Percentiles rank a stretch among this genome's conserved stretches.
Evolutionary conservation across 2,797 vertebrate species (phyloP).

Genomic region (Neostethus bicornis): DNA sequence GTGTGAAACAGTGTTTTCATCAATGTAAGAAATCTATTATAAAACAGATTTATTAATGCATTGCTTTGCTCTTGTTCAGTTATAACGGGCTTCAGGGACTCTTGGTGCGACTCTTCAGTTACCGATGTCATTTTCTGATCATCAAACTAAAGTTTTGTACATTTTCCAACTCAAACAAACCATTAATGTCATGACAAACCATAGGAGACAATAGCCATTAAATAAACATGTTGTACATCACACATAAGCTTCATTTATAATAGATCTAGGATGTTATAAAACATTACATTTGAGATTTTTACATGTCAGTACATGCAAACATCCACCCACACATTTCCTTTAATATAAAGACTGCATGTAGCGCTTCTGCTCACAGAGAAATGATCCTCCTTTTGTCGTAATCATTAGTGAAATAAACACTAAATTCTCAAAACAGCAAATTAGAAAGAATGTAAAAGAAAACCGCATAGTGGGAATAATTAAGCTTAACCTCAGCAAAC

Average conservation of each 20-base stretch:
- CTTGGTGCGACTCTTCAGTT: background rate
- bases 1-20: background rate
- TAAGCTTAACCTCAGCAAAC: conserved; percentile 30
- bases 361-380: conserved; percentile 10
- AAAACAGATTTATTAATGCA: background rate
- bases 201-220: background rate
- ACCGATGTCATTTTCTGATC: background rate
- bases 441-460: too few relatives aligned
- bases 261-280: background rate
- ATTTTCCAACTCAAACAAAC: conserved; percentile 1
- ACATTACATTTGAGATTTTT: conserved; percentile 7
- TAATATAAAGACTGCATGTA: conserved; percentile 8
- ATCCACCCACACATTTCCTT: background rate
- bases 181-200: background rate
- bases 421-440: conserved; percentile 31
- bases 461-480: too few relatives aligned
- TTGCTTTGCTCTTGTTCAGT: conserved; percentile 27
- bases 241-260: background rate
- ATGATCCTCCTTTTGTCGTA: conserved; percentile 19
- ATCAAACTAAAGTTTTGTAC: background rate
- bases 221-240: background rate
- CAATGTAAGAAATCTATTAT: background rate
- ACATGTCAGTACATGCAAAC: background rate
- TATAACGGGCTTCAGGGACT: conserved; percentile 25
- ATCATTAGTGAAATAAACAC: conserved; percentile 32